Percentiles rank a stretch among this genome's conserved stretches.
Evolutionary conservation across 2,113 vertebrate species (phyloP).

Genomic region (Chrysochloris asiatica): DNA sequence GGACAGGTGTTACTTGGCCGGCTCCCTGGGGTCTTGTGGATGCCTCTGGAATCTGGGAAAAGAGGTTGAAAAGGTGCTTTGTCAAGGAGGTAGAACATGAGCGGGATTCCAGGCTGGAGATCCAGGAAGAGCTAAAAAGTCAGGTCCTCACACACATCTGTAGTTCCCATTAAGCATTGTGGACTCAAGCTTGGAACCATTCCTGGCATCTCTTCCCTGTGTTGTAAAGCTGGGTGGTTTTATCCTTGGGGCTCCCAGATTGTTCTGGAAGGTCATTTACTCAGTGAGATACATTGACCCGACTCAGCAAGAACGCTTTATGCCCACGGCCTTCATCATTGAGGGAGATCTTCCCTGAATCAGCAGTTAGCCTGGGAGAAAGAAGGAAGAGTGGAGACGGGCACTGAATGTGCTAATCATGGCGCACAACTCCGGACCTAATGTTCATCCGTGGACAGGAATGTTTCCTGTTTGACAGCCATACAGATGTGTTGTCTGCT

Average conservation of each 20-base stretch:
- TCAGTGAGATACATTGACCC: neutral
- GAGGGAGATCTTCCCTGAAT: neutral
- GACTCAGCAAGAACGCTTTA: neutral
- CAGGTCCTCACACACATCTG: neutral
- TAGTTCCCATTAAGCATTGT: neutral
- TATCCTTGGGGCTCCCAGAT: neutral
- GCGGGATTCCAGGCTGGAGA: too few relatives aligned
- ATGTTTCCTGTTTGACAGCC: neutral
- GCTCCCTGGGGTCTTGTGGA: too few relatives aligned
- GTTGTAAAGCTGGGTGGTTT: neutral
- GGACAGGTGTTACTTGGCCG: too few relatives aligned
- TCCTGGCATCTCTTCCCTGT: neutral
- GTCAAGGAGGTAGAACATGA: too few relatives aligned
- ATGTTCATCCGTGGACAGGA: accelerated
- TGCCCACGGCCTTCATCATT: neutral
- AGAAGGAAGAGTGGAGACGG: neutral
- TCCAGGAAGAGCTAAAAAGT: too few relatives aligned
- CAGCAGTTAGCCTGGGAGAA: neutral
- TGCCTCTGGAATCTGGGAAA: too few relatives aligned
- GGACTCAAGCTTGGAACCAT: neutral
- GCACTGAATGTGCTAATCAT: neutral
- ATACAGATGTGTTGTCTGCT: neutral
- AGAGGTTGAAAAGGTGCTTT: too few relatives aligned
- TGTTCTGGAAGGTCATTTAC: neutral
- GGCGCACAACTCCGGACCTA: neutral